These are phyloP conservation scores for Eurosta solidaginis DNA, from an alignment of 1,140 invertebrate species.

Conservation along the genomic window DNA sequence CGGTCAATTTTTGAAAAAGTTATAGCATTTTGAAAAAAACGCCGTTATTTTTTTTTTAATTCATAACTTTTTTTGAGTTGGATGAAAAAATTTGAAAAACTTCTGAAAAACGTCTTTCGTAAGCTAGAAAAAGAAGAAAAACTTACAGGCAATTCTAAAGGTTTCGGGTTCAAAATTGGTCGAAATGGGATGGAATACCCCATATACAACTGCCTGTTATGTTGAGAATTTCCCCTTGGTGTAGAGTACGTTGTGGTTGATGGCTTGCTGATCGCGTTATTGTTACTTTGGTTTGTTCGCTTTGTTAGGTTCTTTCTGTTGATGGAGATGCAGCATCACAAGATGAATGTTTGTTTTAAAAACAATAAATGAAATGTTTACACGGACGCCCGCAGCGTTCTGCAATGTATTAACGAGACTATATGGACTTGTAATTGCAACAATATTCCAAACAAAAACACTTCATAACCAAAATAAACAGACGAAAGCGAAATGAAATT, in stretches of 20 bases:
- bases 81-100: too few species aligned
- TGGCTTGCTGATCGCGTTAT: not conserved
- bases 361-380: conserved; percentile 38
- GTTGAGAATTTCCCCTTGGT: not conserved
- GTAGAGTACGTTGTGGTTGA: too few species aligned
- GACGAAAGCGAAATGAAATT: not conserved
- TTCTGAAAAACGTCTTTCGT: too few species aligned
- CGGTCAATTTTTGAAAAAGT: too few species aligned
- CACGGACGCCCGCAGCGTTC: conserved; percentile 30
- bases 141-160: too few species aligned
- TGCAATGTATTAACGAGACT: conserved; percentile 35
- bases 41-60: too few species aligned
- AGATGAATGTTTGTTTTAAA: conserved; percentile 36
- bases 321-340: conserved; percentile 14
- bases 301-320: not conserved
- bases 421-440: conserved; percentile 29
- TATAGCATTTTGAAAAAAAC: too few species aligned
- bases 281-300: not conserved
- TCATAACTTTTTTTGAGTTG: too few species aligned
- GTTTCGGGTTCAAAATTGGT: too few species aligned
- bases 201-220: too few species aligned
- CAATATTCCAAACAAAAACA: conserved; percentile 33
- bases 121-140: too few species aligned
- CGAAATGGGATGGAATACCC: too few species aligned
- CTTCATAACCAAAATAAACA: conserved; percentile 31